phyloP scores from a whole-genome alignment of 2,888 invertebrate species.

The Drosophila anceps region DNA sequence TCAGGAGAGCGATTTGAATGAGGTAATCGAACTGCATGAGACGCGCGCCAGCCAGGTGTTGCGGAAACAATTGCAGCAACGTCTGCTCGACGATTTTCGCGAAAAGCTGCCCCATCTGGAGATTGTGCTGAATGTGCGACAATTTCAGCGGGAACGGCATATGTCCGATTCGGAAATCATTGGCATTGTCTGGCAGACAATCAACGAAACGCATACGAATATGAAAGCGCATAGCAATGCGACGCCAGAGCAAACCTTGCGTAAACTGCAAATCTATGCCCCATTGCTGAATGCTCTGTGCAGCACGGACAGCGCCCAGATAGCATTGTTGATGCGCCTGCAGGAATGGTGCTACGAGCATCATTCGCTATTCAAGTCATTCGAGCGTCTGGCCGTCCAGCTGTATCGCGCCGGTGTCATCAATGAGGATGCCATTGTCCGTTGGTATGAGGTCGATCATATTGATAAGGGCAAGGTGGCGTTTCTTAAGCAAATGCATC shows the following conservation, averaged over 20 bases:
- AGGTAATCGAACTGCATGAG: constrained; percentile 38
- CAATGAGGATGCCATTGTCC: constrained; percentile 41
- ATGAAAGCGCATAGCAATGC: background rate
- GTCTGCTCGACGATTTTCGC: constrained; percentile 31
- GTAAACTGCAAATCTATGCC: constrained; percentile 24
- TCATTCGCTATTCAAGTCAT: constrained; percentile 31
- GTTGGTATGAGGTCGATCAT: constrained; percentile 45
- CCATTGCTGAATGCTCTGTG: constrained; percentile 36
- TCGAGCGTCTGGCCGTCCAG: constrained; percentile 29
- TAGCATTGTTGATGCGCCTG: constrained; percentile 27
- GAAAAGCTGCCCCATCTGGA: constrained; percentile 33
- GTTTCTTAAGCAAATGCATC: constrained; percentile 44
- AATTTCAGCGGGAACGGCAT: constrained; percentile 39
- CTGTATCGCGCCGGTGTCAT: constrained; percentile 35
- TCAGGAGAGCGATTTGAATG: constrained; percentile 28
- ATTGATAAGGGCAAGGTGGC: constrained; percentile 44
- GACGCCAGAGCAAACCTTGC: constrained; percentile 19
- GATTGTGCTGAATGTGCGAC: constrained; percentile 32
- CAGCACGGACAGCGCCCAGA: constrained; percentile 27
- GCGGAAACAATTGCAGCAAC: constrained; percentile 5
- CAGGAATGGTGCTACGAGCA: constrained; percentile 48
- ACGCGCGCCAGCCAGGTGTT: constrained; percentile 16
- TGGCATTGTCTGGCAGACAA: constrained; percentile 43
- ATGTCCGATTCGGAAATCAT: constrained; percentile 47
- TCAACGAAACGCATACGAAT: constrained; percentile 3